Conservation (phyloP, 1,140 invertebrate species). For the Trichomalopsis sarcophagae region DNA sequence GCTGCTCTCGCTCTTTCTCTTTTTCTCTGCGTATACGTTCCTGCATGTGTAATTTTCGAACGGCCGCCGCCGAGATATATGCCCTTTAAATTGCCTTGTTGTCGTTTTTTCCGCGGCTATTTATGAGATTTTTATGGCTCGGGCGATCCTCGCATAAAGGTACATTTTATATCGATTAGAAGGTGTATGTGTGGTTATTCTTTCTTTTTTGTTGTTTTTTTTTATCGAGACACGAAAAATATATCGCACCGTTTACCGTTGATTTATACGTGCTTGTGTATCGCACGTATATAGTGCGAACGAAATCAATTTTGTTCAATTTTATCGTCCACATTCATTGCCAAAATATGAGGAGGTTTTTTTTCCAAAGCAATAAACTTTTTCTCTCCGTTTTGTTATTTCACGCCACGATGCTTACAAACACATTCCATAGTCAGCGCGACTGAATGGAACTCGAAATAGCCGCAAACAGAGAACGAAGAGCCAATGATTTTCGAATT, state of each 20-base stretch:
- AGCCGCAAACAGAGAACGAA: neutral
- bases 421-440: too few species aligned
- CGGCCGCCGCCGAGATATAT: neutral
- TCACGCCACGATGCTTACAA: too few species aligned
- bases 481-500: neutral
- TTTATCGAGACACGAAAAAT: neutral
- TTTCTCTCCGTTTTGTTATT: neutral
- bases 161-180: neutral
- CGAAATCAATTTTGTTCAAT: neutral
- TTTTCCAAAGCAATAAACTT: neutral
- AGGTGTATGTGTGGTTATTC: neutral
- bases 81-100: constrained; percentile 2
- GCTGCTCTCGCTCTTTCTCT: neutral
- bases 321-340: neutral
- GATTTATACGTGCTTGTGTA: neutral
- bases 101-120: neutral
- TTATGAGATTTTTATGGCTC: constrained; percentile 17
- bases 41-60: neutral
- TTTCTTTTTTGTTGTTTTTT: too few species aligned
- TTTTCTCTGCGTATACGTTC: neutral
- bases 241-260: neutral
- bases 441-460: neutral
- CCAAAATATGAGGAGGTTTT: neutral
- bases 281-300: neutral
- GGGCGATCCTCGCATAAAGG: neutral